Evolutionary conservation across 2,888 invertebrate genomes (phyloP).

Genomic region (Cyclophora albipunctata): DNA sequence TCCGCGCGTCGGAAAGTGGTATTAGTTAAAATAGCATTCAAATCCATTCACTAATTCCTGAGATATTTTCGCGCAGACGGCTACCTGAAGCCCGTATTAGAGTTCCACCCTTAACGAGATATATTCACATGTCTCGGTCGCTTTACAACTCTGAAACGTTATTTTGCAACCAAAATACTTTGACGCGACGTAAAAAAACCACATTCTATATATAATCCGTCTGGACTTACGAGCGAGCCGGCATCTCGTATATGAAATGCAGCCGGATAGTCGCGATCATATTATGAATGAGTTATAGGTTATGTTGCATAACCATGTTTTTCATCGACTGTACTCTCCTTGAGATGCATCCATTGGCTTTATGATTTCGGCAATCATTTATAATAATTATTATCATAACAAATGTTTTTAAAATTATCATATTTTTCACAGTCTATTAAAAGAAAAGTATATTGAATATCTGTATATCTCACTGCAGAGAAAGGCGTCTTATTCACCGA

Average conservation of each 20-base stretch:
- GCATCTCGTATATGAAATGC: slow-evolving; percentile 33
- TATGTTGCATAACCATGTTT: slow-evolving; percentile 29
- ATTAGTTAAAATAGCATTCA: slow-evolving; percentile 18
- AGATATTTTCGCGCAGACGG: slow-evolving; percentile 17
- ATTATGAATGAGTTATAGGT: slow-evolving; percentile 42
- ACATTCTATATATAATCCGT: slow-evolving; percentile 47
- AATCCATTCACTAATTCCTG: slow-evolving; percentile 22
- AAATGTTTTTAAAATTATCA: too few relatives aligned
- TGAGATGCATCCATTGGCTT: slow-evolving; percentile 5
- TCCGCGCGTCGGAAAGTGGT: slow-evolving; percentile 12
- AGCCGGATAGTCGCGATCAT: slow-evolving; percentile 27
- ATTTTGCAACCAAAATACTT: slow-evolving; percentile 57
- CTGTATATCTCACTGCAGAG: too few relatives aligned
- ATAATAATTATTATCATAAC: too few relatives aligned
- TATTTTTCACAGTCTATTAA: too few relatives aligned
- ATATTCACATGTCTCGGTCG: slow-evolving; percentile 18
- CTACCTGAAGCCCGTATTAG: slow-evolving; percentile 14
- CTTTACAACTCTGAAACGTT: slow-evolving; percentile 35
- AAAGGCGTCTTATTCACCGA: too few relatives aligned
- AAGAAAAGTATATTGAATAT: too few relatives aligned
- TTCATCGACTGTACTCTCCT: slow-evolving; percentile 12
- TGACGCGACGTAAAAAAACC: slow-evolving; percentile 46
- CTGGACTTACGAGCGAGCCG: slow-evolving; percentile 38
- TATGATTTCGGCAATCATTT: slow-evolving; percentile 3
- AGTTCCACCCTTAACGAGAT: slow-evolving; percentile 14